phyloP scores from a whole-genome alignment of 2,888 invertebrate genomes.

The Clepsis dumicolana region DNA sequence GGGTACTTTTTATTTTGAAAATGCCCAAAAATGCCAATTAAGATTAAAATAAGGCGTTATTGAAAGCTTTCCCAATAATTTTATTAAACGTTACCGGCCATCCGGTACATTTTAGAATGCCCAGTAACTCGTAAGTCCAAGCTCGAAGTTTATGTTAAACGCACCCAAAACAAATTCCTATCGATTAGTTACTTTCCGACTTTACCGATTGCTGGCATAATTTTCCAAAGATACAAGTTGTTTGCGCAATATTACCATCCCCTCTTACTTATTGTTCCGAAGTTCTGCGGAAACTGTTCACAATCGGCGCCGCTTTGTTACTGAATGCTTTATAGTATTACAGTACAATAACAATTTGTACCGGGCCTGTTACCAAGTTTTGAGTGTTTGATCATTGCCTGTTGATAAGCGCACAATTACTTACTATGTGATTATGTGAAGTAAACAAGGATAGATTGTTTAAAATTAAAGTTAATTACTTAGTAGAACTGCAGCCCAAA shows the following conservation, averaged over 20 bases:
- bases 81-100: too few species aligned
- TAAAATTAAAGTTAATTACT: background rate
- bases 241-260: background rate
- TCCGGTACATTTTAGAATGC: too few species aligned
- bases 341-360: conserved; percentile 7
- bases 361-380: background rate
- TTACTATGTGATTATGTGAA: background rate
- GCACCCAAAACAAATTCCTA: background rate
- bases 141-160: background rate
- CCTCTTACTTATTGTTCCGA: conserved; percentile 1
- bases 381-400: conserved; percentile 3
- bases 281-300: conserved; percentile 3
- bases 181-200: conserved; percentile 3
- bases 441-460: too few species aligned
- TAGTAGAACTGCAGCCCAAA: too few species aligned
- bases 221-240: conserved; percentile 4
- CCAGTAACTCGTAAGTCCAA: too few species aligned
- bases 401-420: background rate
- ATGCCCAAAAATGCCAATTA: too few species aligned
- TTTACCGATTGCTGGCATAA: background rate
- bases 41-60: too few species aligned
- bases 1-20: too few species aligned
- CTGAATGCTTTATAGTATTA: conserved; percentile 4
- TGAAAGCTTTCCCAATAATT: too few species aligned
- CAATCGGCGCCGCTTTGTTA: conserved; percentile 5